phyloP scores from a whole-genome alignment of 2,113 vertebrate genomes.

The Corythornis cristatus region DNA sequence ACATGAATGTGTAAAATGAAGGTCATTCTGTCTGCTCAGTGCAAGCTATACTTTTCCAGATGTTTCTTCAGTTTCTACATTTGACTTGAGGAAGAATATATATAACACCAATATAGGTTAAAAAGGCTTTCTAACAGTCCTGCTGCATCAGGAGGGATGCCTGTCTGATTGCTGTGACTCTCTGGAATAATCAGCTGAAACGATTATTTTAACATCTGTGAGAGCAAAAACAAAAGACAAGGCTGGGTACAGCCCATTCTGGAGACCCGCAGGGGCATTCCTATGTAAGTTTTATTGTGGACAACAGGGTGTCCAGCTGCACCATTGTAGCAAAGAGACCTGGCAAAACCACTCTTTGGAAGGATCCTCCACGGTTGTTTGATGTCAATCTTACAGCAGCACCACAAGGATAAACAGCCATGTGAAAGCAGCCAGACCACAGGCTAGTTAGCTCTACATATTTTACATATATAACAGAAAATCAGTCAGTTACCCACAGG shows the following conservation, averaged over 20 bases:
- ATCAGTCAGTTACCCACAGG: background rate
- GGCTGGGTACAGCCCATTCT: background rate
- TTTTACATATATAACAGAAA: background rate
- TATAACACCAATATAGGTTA: constrained; percentile 1
- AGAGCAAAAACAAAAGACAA: background rate
- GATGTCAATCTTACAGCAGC: background rate
- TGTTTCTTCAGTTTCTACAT: background rate
- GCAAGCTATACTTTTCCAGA: background rate
- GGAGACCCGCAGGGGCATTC: background rate
- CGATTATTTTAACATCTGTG: background rate
- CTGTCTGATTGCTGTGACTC: background rate
- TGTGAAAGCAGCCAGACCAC: background rate
- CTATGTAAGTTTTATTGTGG: background rate
- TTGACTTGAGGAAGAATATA: background rate
- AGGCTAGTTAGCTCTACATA: background rate
- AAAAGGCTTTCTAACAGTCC: background rate
- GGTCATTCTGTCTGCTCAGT: background rate
- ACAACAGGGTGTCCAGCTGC: background rate
- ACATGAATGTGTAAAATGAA: background rate
- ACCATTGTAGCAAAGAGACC: background rate
- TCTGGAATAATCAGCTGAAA: background rate
- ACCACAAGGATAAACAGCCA: background rate
- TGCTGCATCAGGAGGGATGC: background rate
- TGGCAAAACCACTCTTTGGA: background rate
- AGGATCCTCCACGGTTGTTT: background rate